These are phyloP conservation scores for Drosophila sulfurigaster DNA, from an alignment of 1,140 invertebrate species.

Conservation along the genomic window DNA sequence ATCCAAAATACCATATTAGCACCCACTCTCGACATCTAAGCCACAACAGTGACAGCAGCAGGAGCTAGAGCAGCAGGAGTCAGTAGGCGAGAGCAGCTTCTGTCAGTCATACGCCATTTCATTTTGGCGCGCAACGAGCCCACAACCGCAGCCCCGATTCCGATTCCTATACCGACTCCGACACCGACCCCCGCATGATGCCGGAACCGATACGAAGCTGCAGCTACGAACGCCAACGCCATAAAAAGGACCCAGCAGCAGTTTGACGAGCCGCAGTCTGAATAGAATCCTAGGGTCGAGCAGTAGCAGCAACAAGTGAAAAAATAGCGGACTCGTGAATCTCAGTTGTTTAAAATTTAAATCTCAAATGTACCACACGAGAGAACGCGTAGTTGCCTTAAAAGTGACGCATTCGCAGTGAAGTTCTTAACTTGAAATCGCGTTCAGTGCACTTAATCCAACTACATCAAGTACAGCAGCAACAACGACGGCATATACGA, in stretches of 20 bases:
- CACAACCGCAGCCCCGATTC: conserved; percentile 15
- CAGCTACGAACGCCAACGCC: conserved; percentile 38
- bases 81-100: conserved; percentile 9
- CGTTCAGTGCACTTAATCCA: conserved; percentile 52
- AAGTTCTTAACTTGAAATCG: conserved; percentile 28
- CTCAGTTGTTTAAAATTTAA: conserved; percentile 10
- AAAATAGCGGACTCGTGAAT: neutral
- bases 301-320: conserved; percentile 46
- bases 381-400: neutral
- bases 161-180: neutral
- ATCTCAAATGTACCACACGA: neutral
- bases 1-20: neutral
- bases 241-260: conserved; percentile 56
- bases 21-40: conserved; percentile 14
- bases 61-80: conserved; percentile 6
- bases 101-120: conserved; percentile 69
- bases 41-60: conserved; percentile 18
- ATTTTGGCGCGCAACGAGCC: conserved; percentile 57
- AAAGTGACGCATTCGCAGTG: conserved; percentile 17
- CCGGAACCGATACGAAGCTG: conserved; percentile 10
- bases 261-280: conserved; percentile 51
- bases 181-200: neutral
- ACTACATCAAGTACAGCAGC: conserved; percentile 22
- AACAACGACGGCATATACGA: conserved; percentile 27
- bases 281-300: conserved; percentile 41